These are phyloP conservation scores for Perca fluviatilis DNA, from an alignment of 2,113 vertebrate genomes.

Conservation along the genomic window DNA sequence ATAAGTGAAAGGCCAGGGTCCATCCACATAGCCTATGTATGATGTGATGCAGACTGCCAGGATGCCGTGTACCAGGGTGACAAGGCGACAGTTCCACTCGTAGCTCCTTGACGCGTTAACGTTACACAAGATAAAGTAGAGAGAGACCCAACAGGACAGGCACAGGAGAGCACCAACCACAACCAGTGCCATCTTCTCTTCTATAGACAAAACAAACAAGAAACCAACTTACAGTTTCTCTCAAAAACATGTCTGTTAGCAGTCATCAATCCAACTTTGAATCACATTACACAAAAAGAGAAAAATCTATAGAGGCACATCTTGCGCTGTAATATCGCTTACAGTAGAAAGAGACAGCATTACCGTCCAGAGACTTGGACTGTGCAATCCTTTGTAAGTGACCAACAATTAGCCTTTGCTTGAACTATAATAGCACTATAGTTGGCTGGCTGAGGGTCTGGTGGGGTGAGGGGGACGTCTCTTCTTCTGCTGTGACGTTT, in stretches of 20 bases:
- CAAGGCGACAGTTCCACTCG: slow-evolving; percentile 97
- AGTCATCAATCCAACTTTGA: slow-evolving; percentile 30
- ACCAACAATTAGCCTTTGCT: slow-evolving; percentile 78
- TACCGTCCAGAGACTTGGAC: slow-evolving; percentile 61
- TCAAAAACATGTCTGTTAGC: background rate
- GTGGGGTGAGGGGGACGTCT: slow-evolving; percentile 80
- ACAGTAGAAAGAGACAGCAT: slow-evolving; percentile 69
- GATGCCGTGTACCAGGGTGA: slow-evolving; percentile 93
- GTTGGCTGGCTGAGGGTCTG: slow-evolving; percentile 66
- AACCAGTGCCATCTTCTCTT: slow-evolving; percentile 86
- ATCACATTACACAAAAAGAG: slow-evolving; percentile 3
- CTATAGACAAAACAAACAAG: slow-evolving; percentile 53
- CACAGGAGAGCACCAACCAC: slow-evolving; percentile 86
- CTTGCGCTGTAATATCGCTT: slow-evolving; percentile 67
- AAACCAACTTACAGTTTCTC: slow-evolving; percentile 8
- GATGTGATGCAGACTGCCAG: slow-evolving; percentile 91
- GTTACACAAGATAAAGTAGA: slow-evolving; percentile 89
- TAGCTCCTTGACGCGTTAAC: slow-evolving; percentile 84
- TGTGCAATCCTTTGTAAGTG: slow-evolving; percentile 73
- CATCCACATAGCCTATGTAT: slow-evolving; percentile 96
- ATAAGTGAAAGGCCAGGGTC: slow-evolving; percentile 94
- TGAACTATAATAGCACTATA: slow-evolving; percentile 80
- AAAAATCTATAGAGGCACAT: slow-evolving; percentile 39
- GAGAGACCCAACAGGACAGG: slow-evolving; percentile 89
- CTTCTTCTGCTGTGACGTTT: slow-evolving; percentile 75